Conservation (phyloP, 2,888 invertebrate species). For the Xestia ashworthii region DNA sequence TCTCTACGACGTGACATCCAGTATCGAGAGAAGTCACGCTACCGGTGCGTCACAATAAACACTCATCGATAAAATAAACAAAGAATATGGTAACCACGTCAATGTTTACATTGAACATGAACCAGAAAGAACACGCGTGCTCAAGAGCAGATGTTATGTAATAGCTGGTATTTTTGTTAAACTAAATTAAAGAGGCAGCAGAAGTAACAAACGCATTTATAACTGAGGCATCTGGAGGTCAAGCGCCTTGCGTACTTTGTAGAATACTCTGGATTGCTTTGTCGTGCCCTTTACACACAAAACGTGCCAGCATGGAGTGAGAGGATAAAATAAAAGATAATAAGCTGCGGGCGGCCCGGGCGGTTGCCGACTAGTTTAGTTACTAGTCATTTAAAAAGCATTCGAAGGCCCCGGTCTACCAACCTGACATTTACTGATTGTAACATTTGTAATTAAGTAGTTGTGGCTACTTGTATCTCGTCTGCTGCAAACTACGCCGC, state of each 20-base stretch:
- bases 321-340: slow-evolving; percentile 73
- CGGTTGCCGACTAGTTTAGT: slow-evolving; percentile 44
- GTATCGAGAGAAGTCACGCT: slow-evolving; percentile 59
- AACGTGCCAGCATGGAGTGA: slow-evolving; percentile 73
- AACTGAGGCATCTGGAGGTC: slow-evolving; percentile 44
- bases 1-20: slow-evolving; percentile 72
- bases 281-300: slow-evolving; percentile 67
- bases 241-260: slow-evolving; percentile 11
- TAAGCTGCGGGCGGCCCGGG: slow-evolving; percentile 27
- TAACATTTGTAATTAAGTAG: slow-evolving; percentile 55
- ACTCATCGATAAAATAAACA: slow-evolving; percentile 64
- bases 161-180: slow-evolving; percentile 24
- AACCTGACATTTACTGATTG: slow-evolving; percentile 62
- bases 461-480: slow-evolving; percentile 35
- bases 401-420: slow-evolving; percentile 59
- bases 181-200: slow-evolving; percentile 32
- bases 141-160: slow-evolving; percentile 40
- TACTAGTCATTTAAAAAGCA: slow-evolving; percentile 45
- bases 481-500: slow-evolving; percentile 36
- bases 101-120: slow-evolving; percentile 71
- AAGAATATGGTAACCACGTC: slow-evolving; percentile 67
- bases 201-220: slow-evolving; percentile 40
- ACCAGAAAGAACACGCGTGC: slow-evolving; percentile 37
- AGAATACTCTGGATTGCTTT: slow-evolving; percentile 51
- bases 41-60: slow-evolving; percentile 69